These are phyloP conservation scores for Anagyrus pseudococci DNA, from an alignment of 2,888 invertebrate genomes.

Conservation along the genomic window DNA sequence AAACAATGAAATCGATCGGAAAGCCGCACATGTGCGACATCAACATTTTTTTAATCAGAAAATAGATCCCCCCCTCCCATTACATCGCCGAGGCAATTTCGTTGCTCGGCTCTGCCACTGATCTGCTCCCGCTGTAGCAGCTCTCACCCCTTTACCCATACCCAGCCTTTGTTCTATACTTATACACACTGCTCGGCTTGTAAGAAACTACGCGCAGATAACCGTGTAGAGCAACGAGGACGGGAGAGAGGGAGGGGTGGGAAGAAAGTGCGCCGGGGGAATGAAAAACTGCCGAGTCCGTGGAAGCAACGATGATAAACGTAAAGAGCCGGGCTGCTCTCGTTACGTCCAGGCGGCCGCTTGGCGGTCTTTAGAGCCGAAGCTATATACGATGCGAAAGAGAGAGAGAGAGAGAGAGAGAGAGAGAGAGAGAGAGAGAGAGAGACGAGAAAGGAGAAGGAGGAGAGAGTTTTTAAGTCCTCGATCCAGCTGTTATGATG, in stretches of 20 bases:
- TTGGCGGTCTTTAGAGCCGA: no score
- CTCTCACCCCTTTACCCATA: not conserved
- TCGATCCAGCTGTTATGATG: no score
- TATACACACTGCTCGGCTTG: not conserved
- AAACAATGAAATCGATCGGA: conserved; percentile 8
- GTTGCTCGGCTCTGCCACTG: not conserved
- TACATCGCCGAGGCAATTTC: conserved; percentile 15
- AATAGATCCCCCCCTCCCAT: conserved; percentile 2
- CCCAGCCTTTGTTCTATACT: not conserved
- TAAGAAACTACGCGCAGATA: not conserved
- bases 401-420: no score
- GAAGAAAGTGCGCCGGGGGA: not conserved
- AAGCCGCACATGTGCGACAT: conserved; percentile 18
- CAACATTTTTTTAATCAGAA: conserved; percentile 37
- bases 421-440: no score
- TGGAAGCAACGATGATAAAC: conserved; percentile 25
- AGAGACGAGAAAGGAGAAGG: no score
- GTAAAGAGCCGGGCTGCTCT: conserved; percentile 24
- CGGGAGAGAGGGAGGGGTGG: no score
- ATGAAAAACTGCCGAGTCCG: conserved; percentile 22
- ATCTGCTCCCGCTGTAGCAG: no score
- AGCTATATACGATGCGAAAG: no score
- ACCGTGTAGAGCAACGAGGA: not conserved
- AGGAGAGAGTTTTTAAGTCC: no score
- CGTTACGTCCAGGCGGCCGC: no score